Conservation (phyloP, 2,113 vertebrate species). For the Anas platyrhynchos region DNA sequence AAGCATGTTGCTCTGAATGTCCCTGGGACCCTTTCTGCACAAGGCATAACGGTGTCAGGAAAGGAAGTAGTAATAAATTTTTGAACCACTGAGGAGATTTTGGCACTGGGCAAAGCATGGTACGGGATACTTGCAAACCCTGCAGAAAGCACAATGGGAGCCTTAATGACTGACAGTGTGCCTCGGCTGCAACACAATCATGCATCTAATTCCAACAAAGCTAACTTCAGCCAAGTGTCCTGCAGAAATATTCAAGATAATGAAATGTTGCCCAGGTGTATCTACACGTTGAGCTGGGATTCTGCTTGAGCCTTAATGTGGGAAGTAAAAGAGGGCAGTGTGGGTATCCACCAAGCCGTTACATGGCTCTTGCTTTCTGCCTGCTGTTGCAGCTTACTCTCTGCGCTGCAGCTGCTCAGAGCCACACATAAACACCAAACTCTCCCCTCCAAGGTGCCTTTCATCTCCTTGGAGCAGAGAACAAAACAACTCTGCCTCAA, state of each 20-base stretch:
- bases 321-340: background rate
- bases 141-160: background rate
- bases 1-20: background rate
- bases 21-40: background rate
- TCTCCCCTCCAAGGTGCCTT: background rate
- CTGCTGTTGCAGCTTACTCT: background rate
- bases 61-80: background rate
- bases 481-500: background rate
- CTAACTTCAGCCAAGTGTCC: background rate
- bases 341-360: background rate
- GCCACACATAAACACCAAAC: background rate
- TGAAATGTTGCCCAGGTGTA: background rate
- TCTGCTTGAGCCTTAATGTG: background rate
- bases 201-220: background rate
- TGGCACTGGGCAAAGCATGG: background rate
- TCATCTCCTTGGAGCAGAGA: background rate
- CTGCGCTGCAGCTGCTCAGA: background rate
- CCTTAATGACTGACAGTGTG: background rate
- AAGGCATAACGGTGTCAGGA: background rate
- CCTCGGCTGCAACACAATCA: background rate
- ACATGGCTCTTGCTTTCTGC: background rate
- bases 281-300: background rate
- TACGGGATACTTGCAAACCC: background rate
- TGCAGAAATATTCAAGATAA: background rate
- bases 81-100: background rate